phyloP scores from a whole-genome alignment of 2,888 invertebrate genomes.

The Mechanitis messenoides region DNA sequence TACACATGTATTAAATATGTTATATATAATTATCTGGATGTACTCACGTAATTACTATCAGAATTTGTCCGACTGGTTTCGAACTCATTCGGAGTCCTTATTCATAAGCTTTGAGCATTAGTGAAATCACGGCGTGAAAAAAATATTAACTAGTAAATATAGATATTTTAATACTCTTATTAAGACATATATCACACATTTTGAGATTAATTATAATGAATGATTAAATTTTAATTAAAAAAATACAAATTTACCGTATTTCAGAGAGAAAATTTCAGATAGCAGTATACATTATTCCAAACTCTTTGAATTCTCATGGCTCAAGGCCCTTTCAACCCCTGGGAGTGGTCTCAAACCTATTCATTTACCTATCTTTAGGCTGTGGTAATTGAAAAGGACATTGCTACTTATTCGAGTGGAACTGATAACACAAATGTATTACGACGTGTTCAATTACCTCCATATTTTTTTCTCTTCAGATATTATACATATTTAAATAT shows the following conservation, averaged over 20 bases:
- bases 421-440: slow-evolving; percentile 56
- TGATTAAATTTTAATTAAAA: not conserved
- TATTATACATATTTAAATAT: not conserved
- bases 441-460: slow-evolving; percentile 40
- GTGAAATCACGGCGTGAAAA: too few species aligned
- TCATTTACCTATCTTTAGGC: slow-evolving; percentile 61
- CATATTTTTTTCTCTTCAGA: slow-evolving; percentile 9
- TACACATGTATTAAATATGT: too few species aligned
- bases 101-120: too few species aligned
- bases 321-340: slow-evolving; percentile 52
- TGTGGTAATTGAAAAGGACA: slow-evolving; percentile 66
- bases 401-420: slow-evolving; percentile 60
- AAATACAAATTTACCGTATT: slow-evolving; percentile 11
- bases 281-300: slow-evolving; percentile 61
- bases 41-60: too few species aligned
- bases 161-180: too few species aligned
- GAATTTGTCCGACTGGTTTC: too few species aligned
- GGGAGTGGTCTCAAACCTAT: slow-evolving; percentile 56
- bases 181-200: too few species aligned
- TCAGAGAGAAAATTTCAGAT: slow-evolving; percentile 36
- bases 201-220: not conserved
- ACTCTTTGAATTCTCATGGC: slow-evolving; percentile 54
- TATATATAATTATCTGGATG: too few species aligned
- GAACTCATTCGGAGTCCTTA: too few species aligned
- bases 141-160: too few species aligned